Conservation (phyloP, 2,888 invertebrate species). For the Amphipoea oculea region DNA sequence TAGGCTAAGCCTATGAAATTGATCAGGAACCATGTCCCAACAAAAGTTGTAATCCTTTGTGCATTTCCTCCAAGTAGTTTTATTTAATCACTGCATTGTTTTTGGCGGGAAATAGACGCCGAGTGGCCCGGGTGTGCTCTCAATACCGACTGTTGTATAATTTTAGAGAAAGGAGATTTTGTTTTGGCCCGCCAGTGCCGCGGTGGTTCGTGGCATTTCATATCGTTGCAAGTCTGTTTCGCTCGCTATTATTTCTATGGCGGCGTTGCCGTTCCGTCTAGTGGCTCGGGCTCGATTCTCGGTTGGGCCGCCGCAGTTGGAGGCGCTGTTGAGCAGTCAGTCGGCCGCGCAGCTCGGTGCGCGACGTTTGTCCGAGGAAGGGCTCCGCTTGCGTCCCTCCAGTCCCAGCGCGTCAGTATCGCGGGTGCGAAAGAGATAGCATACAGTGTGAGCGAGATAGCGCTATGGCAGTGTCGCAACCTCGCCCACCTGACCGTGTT, state of each 20-base stretch:
- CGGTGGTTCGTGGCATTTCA: conserved; percentile 87
- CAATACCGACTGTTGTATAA: conserved; percentile 86
- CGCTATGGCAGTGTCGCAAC: conserved; percentile 89
- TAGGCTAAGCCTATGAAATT: conserved; percentile 20
- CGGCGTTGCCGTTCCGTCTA: conserved; percentile 86
- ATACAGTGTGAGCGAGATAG: conserved; percentile 76
- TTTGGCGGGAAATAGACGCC: conserved; percentile 78
- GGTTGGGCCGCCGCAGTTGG: conserved; percentile 73
- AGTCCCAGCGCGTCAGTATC: conserved; percentile 68
- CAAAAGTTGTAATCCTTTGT: not conserved
- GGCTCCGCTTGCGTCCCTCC: conserved; percentile 82
- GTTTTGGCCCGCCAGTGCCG: conserved; percentile 88
- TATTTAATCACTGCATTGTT: conserved; percentile 50
- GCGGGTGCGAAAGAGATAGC: conserved; percentile 83
- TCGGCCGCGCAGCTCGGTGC: conserved; percentile 90
- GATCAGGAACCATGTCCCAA: conserved; percentile 7
- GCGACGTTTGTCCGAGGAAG: conserved; percentile 88
- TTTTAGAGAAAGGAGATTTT: conserved; percentile 90
- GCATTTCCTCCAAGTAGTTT: conserved; percentile 24
- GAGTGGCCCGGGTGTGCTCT: conserved; percentile 74
- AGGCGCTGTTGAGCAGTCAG: conserved; percentile 84
- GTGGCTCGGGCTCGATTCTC: conserved; percentile 80
- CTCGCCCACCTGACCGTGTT: conserved; percentile 91
- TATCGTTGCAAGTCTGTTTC: conserved; percentile 85
- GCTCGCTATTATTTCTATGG: conserved; percentile 82